A percentile compares a stretch with the other conserved stretches of the same genome.
Conservation (phyloP, 2,113 vertebrate genomes). For the Mesitornis unicolor region DNA sequence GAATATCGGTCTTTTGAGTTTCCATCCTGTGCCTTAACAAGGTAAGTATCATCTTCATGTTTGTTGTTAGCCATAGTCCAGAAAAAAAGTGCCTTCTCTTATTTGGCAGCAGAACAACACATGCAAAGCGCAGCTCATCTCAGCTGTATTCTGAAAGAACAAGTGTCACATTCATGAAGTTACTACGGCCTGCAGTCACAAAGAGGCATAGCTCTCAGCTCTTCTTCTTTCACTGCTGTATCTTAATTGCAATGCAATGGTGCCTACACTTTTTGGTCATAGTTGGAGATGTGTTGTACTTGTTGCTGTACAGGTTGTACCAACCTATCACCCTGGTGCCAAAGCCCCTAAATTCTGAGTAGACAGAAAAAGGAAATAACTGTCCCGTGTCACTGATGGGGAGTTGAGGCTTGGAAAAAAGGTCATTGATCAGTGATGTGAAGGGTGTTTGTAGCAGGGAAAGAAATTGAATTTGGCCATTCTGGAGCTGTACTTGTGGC, state of each 20-base stretch:
- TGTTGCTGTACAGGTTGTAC: not conserved
- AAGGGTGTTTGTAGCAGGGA: not conserved
- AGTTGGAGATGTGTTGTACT: not conserved
- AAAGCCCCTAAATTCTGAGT: fast-evolving
- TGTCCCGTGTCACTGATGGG: not conserved
- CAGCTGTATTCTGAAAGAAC: not conserved
- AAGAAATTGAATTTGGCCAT: not conserved
- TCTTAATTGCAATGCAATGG: not conserved
- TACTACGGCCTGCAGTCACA: not conserved
- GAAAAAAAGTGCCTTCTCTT: not conserved
- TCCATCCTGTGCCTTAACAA: not conserved
- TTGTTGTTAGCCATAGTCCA: not conserved
- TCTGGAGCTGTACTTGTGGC: not conserved
- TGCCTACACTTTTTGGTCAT: not conserved
- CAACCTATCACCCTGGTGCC: not conserved
- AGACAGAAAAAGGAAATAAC: not conserved
- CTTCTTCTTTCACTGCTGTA: not conserved
- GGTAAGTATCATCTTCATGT: not conserved
- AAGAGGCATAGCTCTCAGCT: not conserved
- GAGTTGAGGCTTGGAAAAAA: not conserved
- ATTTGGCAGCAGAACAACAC: not conserved
- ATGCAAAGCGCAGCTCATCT: not conserved
- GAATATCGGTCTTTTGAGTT: not conserved
- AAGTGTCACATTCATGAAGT: not conserved
- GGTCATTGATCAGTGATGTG: not conserved